These are phyloP conservation scores for Caranx ignobilis DNA, from an alignment of 2,113 vertebrate species.

Conservation along the genomic window DNA sequence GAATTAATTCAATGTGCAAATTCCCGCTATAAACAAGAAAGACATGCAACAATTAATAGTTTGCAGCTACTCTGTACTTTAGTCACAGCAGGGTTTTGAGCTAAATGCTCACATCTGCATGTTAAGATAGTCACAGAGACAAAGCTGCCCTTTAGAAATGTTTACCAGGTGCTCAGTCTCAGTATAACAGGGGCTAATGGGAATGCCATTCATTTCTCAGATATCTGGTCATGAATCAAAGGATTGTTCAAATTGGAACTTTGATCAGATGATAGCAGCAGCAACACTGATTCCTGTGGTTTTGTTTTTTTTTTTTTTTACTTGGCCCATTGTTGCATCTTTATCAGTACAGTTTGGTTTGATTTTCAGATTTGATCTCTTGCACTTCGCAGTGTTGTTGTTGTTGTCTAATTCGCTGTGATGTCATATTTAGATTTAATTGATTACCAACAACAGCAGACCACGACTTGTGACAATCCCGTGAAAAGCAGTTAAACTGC, in stretches of 20 bases:
- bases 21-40: too few species aligned
- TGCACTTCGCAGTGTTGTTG: slow-evolving; percentile 14
- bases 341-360: not conserved
- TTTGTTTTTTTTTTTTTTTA: not conserved
- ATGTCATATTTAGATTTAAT: slow-evolving; percentile 23
- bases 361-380: not conserved
- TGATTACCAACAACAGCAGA: slow-evolving; percentile 13
- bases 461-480: slow-evolving; percentile 1
- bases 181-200: not conserved
- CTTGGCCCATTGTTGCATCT: not conserved
- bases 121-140: not conserved
- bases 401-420: not conserved
- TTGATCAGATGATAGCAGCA: too few species aligned
- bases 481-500: not conserved
- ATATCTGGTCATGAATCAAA: not conserved
- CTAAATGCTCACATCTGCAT: not conserved
- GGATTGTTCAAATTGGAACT: not conserved
- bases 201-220: not conserved
- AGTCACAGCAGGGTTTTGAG: not conserved
- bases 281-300: not conserved
- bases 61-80: not conserved
- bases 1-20: not conserved
- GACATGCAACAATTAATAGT: not conserved
- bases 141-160: not conserved
- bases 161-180: not conserved